A percentile compares a stretch with the other conserved stretches of the same genome.
Conservation (phyloP, 1,140 invertebrate genomes). For the Physella acuta region DNA sequence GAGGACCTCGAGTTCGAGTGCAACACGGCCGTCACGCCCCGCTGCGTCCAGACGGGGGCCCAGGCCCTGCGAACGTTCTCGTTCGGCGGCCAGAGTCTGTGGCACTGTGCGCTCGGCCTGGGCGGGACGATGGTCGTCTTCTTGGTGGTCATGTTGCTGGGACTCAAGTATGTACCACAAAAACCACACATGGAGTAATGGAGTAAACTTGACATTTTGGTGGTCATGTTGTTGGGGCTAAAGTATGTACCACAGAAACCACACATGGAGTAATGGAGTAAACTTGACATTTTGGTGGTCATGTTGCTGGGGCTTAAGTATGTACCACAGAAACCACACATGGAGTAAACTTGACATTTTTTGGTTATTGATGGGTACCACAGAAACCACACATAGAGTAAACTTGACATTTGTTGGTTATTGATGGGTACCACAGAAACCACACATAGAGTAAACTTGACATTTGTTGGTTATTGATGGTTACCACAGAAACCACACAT, state of each 20-base stretch:
- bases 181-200: slow-evolving; percentile 46
- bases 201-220: too few species aligned
- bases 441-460: too few species aligned
- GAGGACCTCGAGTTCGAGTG: slow-evolving; percentile 39
- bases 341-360: too few species aligned
- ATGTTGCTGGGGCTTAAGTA: slow-evolving; percentile 44
- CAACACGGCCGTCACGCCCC: slow-evolving; percentile 6
- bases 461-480: too few species aligned
- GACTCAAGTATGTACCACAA: slow-evolving; percentile 44
- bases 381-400: too few species aligned
- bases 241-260: slow-evolving; percentile 49
- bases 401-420: too few species aligned
- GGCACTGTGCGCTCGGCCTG: slow-evolving; percentile 36
- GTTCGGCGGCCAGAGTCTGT: slow-evolving; percentile 35
- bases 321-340: slow-evolving; percentile 48
- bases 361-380: too few species aligned
- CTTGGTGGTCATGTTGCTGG: slow-evolving; percentile 41
- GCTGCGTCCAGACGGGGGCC: slow-evolving; percentile 38
- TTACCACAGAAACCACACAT: too few species aligned
- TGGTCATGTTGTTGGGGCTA: slow-evolving; percentile 43
- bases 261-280: slow-evolving; percentile 40
- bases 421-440: too few species aligned
- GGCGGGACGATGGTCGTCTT: slow-evolving; percentile 38
- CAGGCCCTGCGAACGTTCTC: slow-evolving; percentile 42
- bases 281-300: too few species aligned